Evolutionary conservation across 1,140 invertebrate species (phyloP), one percentile per base, ranked within the genome.

Genomic region (Lordiphosa mommai): DNA sequence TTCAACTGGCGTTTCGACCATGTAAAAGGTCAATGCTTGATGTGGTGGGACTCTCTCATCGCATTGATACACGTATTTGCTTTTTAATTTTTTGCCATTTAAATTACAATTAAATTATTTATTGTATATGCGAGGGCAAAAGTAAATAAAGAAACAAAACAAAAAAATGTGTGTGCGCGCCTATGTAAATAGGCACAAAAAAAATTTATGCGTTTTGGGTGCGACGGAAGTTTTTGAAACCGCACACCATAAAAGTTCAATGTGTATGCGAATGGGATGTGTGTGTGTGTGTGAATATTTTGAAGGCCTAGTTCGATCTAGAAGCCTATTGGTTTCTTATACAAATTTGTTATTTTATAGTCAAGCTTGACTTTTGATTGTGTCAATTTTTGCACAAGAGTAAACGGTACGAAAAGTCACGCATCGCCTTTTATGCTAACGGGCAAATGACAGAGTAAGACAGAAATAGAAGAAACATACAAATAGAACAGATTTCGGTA

Each of bases 51-150:
- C 14, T 12, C 34, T 13, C 16, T 41, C 34, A 23, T 40, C 48
- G 36, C 50, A 76, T 64, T 34, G 50, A 53, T 59, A 58, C 56
- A 59, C 36, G 48, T 57, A 53, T 82, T 74, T 73, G 60, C 59
- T 38, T 82, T 67, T 58, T 61, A 33, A 52, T 65, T 48, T 65
- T 48, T 40, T 61, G 60, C 52, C 64, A 61, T 32, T 70, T 61
- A 71, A 82, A 66, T 63, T 61, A 59, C 66, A 80, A 71, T 71
- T 71, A 59, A 71, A 63, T 71, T 61, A 73, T 82, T 61, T 80
- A 69, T 79, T 41, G 13, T 41, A 0, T 40, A 44, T 38, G 17
- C 37, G 36, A 17, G 20, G 20, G 16, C 12, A 34, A 56, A 57
- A 32, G 30, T 12, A 37, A 30, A 41, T 63, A 30, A 20, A 5